Evolutionary conservation across 2,888 invertebrate genomes (phyloP).

Genomic region (Noctua pronuba): DNA sequence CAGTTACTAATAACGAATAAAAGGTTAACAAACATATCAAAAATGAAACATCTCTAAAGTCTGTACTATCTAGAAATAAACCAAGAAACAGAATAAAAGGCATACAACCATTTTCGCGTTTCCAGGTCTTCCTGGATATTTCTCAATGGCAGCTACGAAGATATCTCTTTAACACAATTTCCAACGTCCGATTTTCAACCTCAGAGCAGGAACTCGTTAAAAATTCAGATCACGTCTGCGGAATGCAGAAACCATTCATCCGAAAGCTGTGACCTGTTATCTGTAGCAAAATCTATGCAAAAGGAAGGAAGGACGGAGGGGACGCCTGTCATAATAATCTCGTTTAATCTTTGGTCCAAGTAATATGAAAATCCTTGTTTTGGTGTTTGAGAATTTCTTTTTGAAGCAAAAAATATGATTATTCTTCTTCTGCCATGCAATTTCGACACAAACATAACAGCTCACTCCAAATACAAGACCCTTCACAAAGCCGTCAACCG

Average conservation of each 20-base stretch:
- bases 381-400: not conserved
- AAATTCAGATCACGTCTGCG: conserved; percentile 51
- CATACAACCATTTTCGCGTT: not conserved
- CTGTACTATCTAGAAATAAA: not conserved
- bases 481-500: not conserved
- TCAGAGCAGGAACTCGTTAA: conserved; percentile 33
- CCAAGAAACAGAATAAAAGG: not conserved
- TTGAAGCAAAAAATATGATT: not conserved
- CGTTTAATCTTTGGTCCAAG: conserved; percentile 27
- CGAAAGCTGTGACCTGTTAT: conserved; percentile 57
- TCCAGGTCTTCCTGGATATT: not conserved
- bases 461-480: not conserved
- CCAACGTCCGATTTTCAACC: conserved; percentile 41
- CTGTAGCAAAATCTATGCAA: conserved; percentile 52
- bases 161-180: conserved; percentile 39
- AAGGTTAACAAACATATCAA: not conserved
- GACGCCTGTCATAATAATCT: conserved; percentile 40
- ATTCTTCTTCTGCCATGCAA: not conserved
- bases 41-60: not conserved
- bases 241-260: conserved; percentile 56
- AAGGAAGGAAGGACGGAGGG: conserved; percentile 25
- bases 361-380: not conserved
- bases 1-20: not conserved
- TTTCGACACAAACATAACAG: not conserved
- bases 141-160: conserved; percentile 4